These are phyloP conservation scores for Chroicocephalus ridibundus DNA, from an alignment of 2,113 vertebrate genomes.

Conservation along the genomic window DNA sequence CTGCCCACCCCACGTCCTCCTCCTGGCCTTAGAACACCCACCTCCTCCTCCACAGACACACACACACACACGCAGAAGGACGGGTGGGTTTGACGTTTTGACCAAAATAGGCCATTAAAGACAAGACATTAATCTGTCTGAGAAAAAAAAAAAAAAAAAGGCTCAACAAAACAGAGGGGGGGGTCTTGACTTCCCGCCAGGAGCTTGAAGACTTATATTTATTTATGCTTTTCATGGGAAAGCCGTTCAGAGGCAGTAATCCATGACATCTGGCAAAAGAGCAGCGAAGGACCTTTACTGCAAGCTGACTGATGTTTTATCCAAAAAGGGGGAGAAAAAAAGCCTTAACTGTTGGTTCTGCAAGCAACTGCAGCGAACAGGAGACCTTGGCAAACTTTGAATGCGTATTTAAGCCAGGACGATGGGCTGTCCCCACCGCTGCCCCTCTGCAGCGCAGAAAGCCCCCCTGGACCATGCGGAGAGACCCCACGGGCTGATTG, in stretches of 20 bases:
- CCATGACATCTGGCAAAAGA: constrained; percentile 60
- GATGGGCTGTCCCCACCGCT: background rate
- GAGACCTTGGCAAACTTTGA: background rate
- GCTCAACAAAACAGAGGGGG: background rate
- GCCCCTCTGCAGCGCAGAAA: background rate
- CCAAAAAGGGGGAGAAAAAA: background rate
- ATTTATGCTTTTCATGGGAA: constrained; percentile 72
- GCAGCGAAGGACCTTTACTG: constrained; percentile 47
- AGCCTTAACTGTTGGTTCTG: constrained; percentile 13
- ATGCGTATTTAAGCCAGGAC: rapidly evolving
- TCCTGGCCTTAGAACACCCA: background rate
- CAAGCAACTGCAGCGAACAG: background rate
- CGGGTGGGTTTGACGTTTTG: background rate
- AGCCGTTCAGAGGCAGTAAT: constrained; percentile 57
- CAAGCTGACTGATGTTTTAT: constrained; percentile 32
- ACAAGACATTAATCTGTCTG: constrained; percentile 57
- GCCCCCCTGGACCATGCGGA: rapidly evolving
- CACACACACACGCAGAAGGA: background rate
- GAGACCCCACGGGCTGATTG: rapidly evolving
- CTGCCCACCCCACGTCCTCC: background rate
- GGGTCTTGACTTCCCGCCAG: constrained; percentile 49
- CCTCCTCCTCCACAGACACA: background rate
- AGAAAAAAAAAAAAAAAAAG: background rate
- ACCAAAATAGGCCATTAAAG: constrained; percentile 2
- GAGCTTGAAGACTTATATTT: constrained; percentile 17